Evolutionary conservation across 1,140 invertebrate species (phyloP), one percentile per base, ranked within the genome.

Genomic region (Trichomalopsis sarcophagae): DNA sequence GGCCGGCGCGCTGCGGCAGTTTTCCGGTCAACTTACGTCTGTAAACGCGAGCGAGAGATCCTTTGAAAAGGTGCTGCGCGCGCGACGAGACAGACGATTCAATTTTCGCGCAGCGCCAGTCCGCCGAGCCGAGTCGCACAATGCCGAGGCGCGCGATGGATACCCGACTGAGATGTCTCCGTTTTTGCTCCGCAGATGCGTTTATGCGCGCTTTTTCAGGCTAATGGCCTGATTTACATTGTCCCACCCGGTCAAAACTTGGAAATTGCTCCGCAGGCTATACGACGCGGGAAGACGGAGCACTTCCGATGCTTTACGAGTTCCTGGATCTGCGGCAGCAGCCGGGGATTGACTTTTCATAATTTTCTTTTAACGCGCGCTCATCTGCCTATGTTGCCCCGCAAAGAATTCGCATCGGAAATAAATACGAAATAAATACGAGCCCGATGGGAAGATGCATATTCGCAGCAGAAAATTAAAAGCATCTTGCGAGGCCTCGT

Each of bases 21-120:
- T 81, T 85, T 81, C 78, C 84, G 84, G 78, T 76, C 84, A 78
- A 82, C 73, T 75, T 74, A 36, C 55, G 44, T 13, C 55, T 74
- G 44, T 62, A 80, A 68, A 44, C 66, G n/a, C 4, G 36, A 11
- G 62, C 62, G 40, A 9, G 75, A 44, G 83, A 23, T 13, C 69
- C 14, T 13, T 40, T 36, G 30, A 55, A 74, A 81, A 76, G 83
- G 23, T 30, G 62, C 23, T 10, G n/a, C 17, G 23, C 44, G n/a
- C 11, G 23, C 68, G 79, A 7, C 27, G 17, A 17, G 7, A 30
- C 30, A 3, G 73, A 80, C 84, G 79, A 85, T 85, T 85, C 84
- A 85, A 85, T 85, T 85, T 81, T 62, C 73, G 66, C 66, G 75
- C 33, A 10, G n/a, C 23, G 76, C 62, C 44, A 30, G 74, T 23